Conservation (phyloP, 2,797 vertebrate genomes). For the Anomalospiza imberbis region DNA sequence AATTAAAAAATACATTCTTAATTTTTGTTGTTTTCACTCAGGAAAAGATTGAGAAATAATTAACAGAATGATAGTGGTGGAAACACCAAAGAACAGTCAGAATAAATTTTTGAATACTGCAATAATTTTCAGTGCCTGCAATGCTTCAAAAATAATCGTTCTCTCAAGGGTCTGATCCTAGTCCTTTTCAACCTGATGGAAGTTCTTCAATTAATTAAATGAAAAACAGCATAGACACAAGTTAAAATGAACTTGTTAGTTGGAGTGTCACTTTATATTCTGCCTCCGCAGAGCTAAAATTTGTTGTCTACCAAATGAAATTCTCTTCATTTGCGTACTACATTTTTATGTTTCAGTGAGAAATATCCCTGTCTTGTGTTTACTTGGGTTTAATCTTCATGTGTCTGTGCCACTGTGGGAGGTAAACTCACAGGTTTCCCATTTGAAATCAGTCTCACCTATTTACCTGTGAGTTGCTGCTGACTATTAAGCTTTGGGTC, state of each 20-base stretch:
- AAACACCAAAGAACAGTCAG: not conserved
- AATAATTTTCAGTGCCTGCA: constrained; percentile 9
- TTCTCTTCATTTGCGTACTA: not conserved
- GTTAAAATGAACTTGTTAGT: not conserved
- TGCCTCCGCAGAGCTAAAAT: not conserved
- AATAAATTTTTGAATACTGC: constrained; percentile 1
- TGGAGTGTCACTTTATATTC: not conserved
- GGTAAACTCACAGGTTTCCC: not conserved
- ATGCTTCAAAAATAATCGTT: not conserved
- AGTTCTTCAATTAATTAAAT: constrained; percentile 5
- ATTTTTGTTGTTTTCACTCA: constrained; percentile 24
- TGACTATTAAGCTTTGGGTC: not conserved
- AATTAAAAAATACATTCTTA: not conserved
- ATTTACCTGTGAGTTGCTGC: not conserved
- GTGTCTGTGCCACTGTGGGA: not conserved
- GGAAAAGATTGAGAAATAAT: constrained; percentile 35
- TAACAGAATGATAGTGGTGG: not conserved
- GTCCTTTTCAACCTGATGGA: not conserved
- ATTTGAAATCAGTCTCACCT: not conserved
- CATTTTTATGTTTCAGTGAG: not conserved
- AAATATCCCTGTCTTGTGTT: not conserved
- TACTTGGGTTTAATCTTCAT: not conserved
- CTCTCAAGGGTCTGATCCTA: not conserved
- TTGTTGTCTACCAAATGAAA: not conserved
- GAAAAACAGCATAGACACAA: not conserved